Percentiles rank a stretch among this genome's conserved stretches.
phyloP scores from a whole-genome alignment of 2,797 vertebrate genomes.

The Sebastes goodei region DNA sequence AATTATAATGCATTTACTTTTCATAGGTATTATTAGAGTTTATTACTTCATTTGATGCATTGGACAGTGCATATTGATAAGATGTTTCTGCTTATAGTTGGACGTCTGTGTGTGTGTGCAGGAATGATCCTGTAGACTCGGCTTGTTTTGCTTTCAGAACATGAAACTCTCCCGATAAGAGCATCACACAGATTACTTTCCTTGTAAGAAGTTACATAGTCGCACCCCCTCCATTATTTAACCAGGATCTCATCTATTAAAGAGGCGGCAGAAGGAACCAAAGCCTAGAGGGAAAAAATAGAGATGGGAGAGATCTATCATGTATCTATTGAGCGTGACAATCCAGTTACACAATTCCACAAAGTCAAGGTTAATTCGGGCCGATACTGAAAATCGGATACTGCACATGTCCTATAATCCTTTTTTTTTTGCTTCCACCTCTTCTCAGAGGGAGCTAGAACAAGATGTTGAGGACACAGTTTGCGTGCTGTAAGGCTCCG shows the following conservation, averaged over 20 bases:
- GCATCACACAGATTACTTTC: background rate
- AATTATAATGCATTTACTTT: background rate
- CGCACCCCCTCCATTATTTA: slow-evolving; percentile 15
- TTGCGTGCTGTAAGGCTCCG: slow-evolving; percentile 14
- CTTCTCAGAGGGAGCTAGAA: background rate
- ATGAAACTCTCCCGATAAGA: background rate
- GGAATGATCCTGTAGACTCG: background rate
- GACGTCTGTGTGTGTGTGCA: background rate
- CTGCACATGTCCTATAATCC: background rate
- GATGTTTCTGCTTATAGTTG: background rate
- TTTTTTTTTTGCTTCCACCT: background rate
- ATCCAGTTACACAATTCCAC: background rate
- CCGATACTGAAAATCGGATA: background rate
- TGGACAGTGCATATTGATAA: too few species aligned
- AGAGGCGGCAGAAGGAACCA: background rate
- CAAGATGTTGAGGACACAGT: slow-evolving; percentile 10
- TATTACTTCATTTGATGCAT: too few species aligned
- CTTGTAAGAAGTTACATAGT: background rate
- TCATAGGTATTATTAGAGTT: background rate
- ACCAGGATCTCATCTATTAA: slow-evolving; percentile 21
- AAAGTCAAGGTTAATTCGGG: background rate
- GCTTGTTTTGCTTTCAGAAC: background rate
- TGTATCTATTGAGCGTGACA: background rate
- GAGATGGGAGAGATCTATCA: background rate
- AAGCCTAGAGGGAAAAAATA: background rate